Evolutionary conservation across 1,140 invertebrate genomes (phyloP).

Genomic region (Geopemphigus sp.): DNA sequence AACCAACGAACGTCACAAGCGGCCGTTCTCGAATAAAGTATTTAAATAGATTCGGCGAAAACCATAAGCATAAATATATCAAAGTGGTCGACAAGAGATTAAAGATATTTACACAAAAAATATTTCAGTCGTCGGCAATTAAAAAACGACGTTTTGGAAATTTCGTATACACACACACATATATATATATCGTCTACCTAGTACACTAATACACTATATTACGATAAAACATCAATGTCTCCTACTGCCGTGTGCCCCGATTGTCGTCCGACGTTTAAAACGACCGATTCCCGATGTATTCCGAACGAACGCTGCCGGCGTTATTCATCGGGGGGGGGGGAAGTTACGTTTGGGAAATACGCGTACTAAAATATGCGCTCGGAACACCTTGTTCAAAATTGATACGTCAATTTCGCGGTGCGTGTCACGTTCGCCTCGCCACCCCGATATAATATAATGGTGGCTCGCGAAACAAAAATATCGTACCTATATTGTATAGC

Average conservation of each 20-base stretch:
- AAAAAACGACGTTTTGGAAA: neutral
- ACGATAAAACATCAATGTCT: neutral
- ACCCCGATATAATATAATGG: neutral
- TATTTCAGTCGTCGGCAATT: conserved; percentile 14
- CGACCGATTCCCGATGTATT: neutral
- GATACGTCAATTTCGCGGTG: neutral
- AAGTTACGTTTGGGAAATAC: neutral
- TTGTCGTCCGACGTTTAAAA: neutral
- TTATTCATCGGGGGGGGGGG: no score
- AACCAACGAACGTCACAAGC: neutral
- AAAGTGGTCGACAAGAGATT: conserved; percentile 2
- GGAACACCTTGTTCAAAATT: neutral
- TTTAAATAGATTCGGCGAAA: neutral
- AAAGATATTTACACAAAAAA: neutral
- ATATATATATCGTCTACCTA: no score
- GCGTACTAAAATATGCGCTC: neutral
- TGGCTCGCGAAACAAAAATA: neutral
- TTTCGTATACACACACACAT: neutral
- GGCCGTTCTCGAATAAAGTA: neutral
- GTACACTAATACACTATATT: no score
- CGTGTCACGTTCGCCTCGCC: neutral
- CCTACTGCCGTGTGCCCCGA: no score
- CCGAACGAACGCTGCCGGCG: no score
- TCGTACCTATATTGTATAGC: no score
- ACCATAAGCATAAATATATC: neutral